These are phyloP conservation scores for Eudemis profundana DNA, from an alignment of 2,888 invertebrate genomes.

Conservation along the genomic window DNA sequence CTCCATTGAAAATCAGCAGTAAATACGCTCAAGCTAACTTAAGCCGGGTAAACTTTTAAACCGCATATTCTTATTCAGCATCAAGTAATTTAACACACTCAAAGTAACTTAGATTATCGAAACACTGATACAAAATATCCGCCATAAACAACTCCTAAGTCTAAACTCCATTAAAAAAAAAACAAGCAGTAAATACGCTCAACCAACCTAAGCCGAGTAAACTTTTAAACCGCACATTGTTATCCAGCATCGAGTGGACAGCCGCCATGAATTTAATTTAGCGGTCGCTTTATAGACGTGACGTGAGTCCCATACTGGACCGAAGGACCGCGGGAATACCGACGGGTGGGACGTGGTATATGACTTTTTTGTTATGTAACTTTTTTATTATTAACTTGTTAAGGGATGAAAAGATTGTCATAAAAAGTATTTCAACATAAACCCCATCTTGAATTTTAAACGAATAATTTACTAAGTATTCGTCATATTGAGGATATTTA, in stretches of 20 bases:
- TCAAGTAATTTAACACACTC: no score
- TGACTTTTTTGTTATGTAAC: constrained; percentile 3
- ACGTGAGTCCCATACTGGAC: constrained; percentile 57
- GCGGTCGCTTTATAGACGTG: constrained; percentile 56
- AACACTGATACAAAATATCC: neutral
- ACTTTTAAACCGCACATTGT: constrained; percentile 42
- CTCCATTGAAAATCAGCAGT: neutral
- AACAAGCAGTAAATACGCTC: neutral
- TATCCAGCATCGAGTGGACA: constrained; percentile 38
- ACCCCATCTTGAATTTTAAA: no score
- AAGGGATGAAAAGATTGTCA: no score
- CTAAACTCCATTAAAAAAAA: neutral
- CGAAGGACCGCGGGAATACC: constrained; percentile 48
- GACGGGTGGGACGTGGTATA: constrained; percentile 43
- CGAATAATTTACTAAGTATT: no score
- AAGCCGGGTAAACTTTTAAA: no score
- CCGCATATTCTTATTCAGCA: no score
- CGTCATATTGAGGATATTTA: no score
- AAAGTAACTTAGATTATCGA: neutral
- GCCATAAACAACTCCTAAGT: neutral
- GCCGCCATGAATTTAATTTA: constrained; percentile 64
- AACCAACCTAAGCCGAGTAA: constrained; percentile 7
- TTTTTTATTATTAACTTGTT: neutral
- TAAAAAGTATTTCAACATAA: no score
- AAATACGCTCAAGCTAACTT: neutral